phyloP scores from a whole-genome alignment of 2,888 invertebrate genomes.

The Sthenelais limicola region DNA sequence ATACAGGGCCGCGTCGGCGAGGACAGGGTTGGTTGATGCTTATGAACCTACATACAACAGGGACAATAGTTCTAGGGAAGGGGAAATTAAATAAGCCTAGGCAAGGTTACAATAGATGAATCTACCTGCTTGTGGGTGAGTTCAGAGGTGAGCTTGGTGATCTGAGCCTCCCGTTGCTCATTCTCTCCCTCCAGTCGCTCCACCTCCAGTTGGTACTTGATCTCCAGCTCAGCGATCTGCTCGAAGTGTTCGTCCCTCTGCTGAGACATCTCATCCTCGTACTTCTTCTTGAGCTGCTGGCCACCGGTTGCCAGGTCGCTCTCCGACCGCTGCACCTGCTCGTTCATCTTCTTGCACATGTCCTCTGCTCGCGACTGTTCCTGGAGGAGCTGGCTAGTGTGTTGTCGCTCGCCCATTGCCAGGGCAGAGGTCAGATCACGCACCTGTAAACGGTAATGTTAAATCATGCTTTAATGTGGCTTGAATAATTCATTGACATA shows the following conservation, averaged over 20 bases:
- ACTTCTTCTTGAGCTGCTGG: neutral
- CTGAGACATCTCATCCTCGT: neutral
- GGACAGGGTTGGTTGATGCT: too few species aligned
- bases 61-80: too few species aligned
- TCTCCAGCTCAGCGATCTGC: conserved; percentile 1
- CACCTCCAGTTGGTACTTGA: conserved; percentile 19
- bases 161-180: neutral
- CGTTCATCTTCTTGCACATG: conserved; percentile 7
- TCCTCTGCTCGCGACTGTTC: neutral
- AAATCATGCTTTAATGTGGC: too few species aligned
- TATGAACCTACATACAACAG: too few species aligned
- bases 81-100: too few species aligned
- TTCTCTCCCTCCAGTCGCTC: conserved; percentile 23
- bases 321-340: conserved; percentile 7
- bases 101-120: too few species aligned
- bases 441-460: too few species aligned
- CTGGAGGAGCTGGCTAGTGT: neutral
- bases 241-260: conserved; percentile 8
- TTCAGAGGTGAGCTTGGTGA: neutral
- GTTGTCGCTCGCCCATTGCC: neutral
- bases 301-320: neutral
- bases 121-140: conserved; percentile 8
- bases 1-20: too few species aligned
- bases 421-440: too few species aligned
- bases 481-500: too few species aligned